Conservation (phyloP, 2,113 vertebrate species). For the Rhynchopsitta pachyrhyncha region DNA sequence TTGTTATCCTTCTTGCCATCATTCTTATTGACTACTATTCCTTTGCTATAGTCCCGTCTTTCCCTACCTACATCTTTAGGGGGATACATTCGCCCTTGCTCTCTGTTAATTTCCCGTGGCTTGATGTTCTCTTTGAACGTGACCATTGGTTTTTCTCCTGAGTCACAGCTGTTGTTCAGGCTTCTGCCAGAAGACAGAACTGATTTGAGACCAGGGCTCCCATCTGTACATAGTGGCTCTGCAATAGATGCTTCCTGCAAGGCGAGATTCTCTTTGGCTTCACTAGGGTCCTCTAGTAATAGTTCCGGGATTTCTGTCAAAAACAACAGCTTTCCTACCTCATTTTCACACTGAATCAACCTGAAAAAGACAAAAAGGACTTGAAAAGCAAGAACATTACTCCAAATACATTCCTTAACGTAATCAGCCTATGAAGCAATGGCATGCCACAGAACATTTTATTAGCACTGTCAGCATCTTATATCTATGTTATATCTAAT, state of each 20-base stretch:
- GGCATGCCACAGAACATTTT: not conserved
- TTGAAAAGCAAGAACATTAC: not conserved
- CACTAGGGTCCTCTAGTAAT: constrained; percentile 86
- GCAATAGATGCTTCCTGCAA: constrained; percentile 86
- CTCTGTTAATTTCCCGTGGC: constrained; percentile 87
- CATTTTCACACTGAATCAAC: constrained; percentile 88
- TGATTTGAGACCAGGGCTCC: constrained; percentile 87
- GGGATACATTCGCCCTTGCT: constrained; percentile 78
- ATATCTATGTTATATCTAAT: not conserved
- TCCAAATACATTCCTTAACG: not conserved
- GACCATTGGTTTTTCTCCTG: constrained; percentile 88
- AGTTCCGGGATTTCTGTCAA: constrained; percentile 91
- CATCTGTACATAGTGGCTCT: constrained; percentile 80
- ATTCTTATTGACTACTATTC: constrained; percentile 77
- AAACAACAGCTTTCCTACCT: constrained; percentile 89
- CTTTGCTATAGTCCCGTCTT: constrained; percentile 84
- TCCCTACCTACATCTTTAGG: constrained; percentile 84
- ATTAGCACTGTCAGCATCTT: not conserved
- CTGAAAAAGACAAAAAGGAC: constrained; percentile 72
- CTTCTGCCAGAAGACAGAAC: constrained; percentile 89
- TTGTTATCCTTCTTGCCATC: constrained; percentile 88
- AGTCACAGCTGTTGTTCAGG: constrained; percentile 82
- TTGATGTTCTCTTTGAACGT: constrained; percentile 98
- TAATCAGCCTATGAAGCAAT: not conserved
- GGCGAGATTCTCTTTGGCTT: constrained; percentile 86